Evolutionary conservation across 1,140 invertebrate genomes (phyloP), one percentile per base, ranked within the genome.

Genomic region (Liolophura sinensis): DNA sequence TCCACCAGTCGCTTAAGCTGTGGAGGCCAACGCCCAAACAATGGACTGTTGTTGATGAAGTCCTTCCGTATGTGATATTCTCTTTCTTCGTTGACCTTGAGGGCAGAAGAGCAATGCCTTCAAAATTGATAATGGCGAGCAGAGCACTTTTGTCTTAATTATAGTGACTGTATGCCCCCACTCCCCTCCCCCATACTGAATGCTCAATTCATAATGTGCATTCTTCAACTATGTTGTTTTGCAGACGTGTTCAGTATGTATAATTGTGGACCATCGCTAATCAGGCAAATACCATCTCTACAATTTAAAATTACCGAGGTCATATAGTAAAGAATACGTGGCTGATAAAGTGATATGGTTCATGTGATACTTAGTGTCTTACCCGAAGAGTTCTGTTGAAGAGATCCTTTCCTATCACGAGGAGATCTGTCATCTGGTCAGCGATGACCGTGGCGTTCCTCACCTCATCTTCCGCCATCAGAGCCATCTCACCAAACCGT

Each of bases 401-500:
- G n/a, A 63, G 25, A 18, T 63, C 50, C 51, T 31, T 54, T n/a
- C 12, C 20, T n/a, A 63, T 63, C 5, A 63, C 62, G 20, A 63
- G 9, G 18, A 63, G 51, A 11, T 63, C 62, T 16, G 50, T 50
- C 3, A 31, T 9, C 16, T 63, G 25, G 14, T 63, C 62, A 18
- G 62, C 62, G 14, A 63, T 55, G 31, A 63, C 52, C 49, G 62
- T 63, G 27, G 62, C 62, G 46, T 63, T 63, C 25, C 62, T 20
- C 9, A 54, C 62, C 16, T 68, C 71, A 54, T 82, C 81, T 18
- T 78, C 72, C 24, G 72, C 74, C 0, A 84, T 71, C 20, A 84
- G 67, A 18, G 82, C 80, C 1, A 81, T 69, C 60, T 84, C 82
- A 1, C 82, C 82, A 73, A 84, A 83, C 49, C 77, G 66, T 16